Percentiles rank a stretch among this genome's conserved stretches.
Conservation (phyloP, 2,113 vertebrate species). For the Hepsetus odoe region DNA sequence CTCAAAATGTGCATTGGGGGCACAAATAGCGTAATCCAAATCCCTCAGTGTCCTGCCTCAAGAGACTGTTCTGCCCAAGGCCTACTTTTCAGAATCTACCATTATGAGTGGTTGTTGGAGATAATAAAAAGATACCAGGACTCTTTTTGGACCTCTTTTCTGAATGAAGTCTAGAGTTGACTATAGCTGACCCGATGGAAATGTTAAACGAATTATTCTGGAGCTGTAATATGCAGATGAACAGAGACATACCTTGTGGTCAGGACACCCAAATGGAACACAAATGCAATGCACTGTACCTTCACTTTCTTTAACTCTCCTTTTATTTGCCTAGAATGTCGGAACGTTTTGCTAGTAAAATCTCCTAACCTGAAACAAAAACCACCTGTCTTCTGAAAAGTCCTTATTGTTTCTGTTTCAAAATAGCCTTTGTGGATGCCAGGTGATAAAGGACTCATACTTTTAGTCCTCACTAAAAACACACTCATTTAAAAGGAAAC, state of each 20-base stretch:
- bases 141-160: no score
- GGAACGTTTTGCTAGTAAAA: background rate
- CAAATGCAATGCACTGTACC: background rate
- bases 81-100: no score
- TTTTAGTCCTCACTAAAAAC: background rate
- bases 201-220: background rate
- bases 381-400: background rate
- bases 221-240: background rate
- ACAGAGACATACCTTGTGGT: background rate
- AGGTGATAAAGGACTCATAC: background rate
- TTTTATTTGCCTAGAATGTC: background rate
- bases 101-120: no score
- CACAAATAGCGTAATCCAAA: background rate
- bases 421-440: background rate
- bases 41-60: background rate
- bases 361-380: background rate
- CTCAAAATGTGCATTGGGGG: background rate
- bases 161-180: background rate
- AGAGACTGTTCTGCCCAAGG: no score
- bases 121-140: no score
- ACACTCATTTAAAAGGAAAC: background rate
- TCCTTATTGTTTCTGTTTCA: conserved; percentile 4
- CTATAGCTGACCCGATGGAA: background rate
- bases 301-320: background rate
- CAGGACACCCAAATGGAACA: background rate